phyloP scores from a whole-genome alignment of 2,113 vertebrate genomes.

The Thinocorus orbignyianus region DNA sequence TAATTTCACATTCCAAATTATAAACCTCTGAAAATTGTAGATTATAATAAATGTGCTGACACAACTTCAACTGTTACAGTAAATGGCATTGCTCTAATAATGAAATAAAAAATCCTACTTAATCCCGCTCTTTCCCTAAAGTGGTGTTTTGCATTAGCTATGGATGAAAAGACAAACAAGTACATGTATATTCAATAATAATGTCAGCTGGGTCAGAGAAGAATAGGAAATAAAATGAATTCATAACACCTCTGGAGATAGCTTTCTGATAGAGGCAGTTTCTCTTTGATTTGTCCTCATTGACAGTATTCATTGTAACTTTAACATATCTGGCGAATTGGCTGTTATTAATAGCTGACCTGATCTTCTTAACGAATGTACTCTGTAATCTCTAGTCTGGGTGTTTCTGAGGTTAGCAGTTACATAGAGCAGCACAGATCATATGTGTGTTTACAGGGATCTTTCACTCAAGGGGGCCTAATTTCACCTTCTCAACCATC shows the following conservation, averaged over 20 bases:
- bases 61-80: slow-evolving; percentile 10
- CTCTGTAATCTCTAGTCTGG: background rate
- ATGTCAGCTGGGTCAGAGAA: slow-evolving; percentile 66
- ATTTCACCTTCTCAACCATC: background rate
- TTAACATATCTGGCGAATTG: background rate
- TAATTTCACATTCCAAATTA: slow-evolving; percentile 59
- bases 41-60: slow-evolving; percentile 62
- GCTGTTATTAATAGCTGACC: slow-evolving; percentile 40
- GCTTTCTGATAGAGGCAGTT: slow-evolving; percentile 31
- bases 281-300: slow-evolving; percentile 49
- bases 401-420: background rate
- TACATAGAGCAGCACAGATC: background rate
- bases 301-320: slow-evolving; percentile 21
- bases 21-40: slow-evolving; percentile 54
- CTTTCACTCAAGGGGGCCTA: background rate
- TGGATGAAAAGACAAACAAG: slow-evolving; percentile 74
- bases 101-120: slow-evolving; percentile 67
- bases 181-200: slow-evolving; percentile 72
- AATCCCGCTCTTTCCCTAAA: slow-evolving; percentile 61
- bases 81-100: slow-evolving; percentile 65
- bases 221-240: slow-evolving; percentile 65
- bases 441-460: background rate
- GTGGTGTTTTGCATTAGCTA: slow-evolving; percentile 69
- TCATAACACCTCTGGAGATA: slow-evolving; percentile 52
- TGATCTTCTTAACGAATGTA: slow-evolving; percentile 12